phyloP scores from a whole-genome alignment of 2,113 vertebrate species.

The Catharus minimus region DNA sequence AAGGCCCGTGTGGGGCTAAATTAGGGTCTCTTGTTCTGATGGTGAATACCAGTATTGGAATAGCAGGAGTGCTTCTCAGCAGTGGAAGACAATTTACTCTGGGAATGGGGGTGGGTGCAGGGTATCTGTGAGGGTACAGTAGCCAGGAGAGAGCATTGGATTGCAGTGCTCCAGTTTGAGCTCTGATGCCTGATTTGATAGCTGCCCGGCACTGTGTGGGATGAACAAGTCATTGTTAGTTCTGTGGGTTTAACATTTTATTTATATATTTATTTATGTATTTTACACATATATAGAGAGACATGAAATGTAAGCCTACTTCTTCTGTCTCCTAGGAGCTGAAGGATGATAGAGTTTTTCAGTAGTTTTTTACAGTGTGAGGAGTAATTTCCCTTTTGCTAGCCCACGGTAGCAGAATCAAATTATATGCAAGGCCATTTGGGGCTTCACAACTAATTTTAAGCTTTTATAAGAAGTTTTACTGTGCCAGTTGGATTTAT shows the following conservation, averaged over 20 bases:
- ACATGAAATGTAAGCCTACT: background rate
- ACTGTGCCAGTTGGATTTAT: background rate
- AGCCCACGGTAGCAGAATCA: background rate
- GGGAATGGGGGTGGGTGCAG: background rate
- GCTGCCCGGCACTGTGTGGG: background rate
- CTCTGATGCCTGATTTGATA: background rate
- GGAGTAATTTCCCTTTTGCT: background rate
- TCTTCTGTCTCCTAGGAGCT: background rate
- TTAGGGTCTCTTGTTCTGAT: constrained; percentile 44
- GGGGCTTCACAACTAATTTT: constrained; percentile 13
- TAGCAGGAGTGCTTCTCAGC: constrained; percentile 23
- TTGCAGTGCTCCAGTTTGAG: background rate
- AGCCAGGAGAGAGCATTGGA: background rate
- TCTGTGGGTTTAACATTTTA: background rate
- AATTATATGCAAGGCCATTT: background rate
- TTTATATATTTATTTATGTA: background rate
- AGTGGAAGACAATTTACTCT: constrained; percentile 23
- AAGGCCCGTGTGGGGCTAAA: constrained; percentile 61
- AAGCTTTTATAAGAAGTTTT: constrained; percentile 12
- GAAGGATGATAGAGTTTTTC: background rate
- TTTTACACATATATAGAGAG: background rate
- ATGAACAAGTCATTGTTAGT: background rate
- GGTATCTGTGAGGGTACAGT: background rate
- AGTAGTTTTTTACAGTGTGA: background rate
- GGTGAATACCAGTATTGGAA: constrained; percentile 8